Base-by-base conservation (phyloP, 2,113 vertebrate species). In the Phaethon lepturus region DNA sequence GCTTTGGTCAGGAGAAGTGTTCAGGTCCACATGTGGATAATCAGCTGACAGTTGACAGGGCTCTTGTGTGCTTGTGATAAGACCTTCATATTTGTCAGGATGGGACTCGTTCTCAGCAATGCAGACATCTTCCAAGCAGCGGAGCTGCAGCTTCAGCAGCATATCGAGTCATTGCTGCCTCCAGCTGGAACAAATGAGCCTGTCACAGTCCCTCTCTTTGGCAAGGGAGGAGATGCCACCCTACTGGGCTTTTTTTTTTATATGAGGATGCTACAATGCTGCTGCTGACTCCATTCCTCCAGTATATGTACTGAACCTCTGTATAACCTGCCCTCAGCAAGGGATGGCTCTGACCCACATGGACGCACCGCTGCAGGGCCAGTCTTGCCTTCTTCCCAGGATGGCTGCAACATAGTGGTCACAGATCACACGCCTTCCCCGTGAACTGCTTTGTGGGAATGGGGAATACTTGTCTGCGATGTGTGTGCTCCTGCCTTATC, bases 151-250 rank as follows among this genome's bases (percentile, higher is more conserved):
- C 62, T 40, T 17, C 75, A 71, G 81, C 86, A 31, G 74, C 14
- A 5, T 6, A 2, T 3, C 1, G 0, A 45, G 50, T 7, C 7
- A 13, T 3, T 10, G 42, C 50, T 69, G 47, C 52, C 83, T 85
- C 53, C 49, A 67, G 75, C 6, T 0, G 0, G 6, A 9, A 7
- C 33, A 26, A 26, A 55, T 0, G 2, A 31, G 10, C 16, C 62
- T 28, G 25, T 8, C 9, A 0, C 68, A 22, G 13, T 10, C 55
- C 71, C 59, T 40, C 20, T 59, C 29, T 1, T 0, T n/a, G 28
- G 40, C 4, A 0, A 69, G 52, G 64, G 58, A 68, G 44, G 44
- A 55, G 40, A 45, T 40, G 26, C 25, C 4, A 2, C 12, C 68
- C 52, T 67, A 5, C 40, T 22, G 8, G 38, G 67, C 11, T 7